Base-by-base conservation (phyloP, 2,888 invertebrate genomes). In the Microctonus aethiopoides region DNA sequence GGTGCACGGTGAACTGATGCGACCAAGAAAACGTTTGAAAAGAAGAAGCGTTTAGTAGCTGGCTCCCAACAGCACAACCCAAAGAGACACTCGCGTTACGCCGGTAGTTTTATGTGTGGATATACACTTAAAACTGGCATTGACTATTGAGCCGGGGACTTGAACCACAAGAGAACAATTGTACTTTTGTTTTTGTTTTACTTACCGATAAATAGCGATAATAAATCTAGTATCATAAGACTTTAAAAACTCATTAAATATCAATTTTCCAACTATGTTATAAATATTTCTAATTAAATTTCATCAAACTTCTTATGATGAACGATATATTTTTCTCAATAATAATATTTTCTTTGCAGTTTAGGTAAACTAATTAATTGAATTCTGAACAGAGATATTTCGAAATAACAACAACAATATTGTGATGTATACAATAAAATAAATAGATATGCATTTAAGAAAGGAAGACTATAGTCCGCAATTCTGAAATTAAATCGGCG, bases 41-140 rank as follows among this genome's bases (percentile, higher is more conserved):
- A 26, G 20, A 61, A 39, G 34, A 61, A 34, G 54, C 26, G 61
- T 61, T 34, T 24, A 39, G 41, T 39, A 13, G 61, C 20, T 61
- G 61, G 41, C 34, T 41, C 61, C 59, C 16, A 59, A 32, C 34
- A 34, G 41, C 46, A 46, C 46, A 7, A 46, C 5, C 72, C 67
- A 61, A 67, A 62, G 67, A 59, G 67, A 68, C 66, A 46, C 65
- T 67, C 54, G 66, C 71, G 41, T 41, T 39, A 65, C 61, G 66
- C 46, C 46, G 61, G 65, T 63, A 70, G 51, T 64, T 52, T 65
- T 52, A 52, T 46, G 65, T 52, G 64, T 66, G 69, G 70, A 46
- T 46, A 46, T 46, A 46, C 20, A 46, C 16, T 73, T 61, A 64
- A n/a, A n/a, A 71, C 67, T 72, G 71, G 72, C 73, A 75, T 74